Conservation (phyloP, 2,113 vertebrate genomes). For the Andinoacara biseriatus region DNA sequence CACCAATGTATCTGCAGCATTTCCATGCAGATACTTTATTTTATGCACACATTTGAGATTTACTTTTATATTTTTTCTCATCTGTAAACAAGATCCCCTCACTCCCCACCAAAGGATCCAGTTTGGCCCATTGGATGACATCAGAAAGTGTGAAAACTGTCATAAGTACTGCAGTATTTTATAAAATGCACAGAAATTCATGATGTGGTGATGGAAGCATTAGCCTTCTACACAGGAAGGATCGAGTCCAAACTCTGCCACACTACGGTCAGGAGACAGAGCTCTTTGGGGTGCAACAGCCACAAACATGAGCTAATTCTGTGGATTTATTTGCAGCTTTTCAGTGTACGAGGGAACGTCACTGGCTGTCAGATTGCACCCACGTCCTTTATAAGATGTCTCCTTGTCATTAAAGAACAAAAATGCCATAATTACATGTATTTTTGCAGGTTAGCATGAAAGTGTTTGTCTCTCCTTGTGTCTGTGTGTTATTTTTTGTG, state of each 20-base stretch:
- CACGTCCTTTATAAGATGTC: neutral
- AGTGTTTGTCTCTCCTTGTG: neutral
- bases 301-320: too few species aligned
- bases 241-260: too few species aligned
- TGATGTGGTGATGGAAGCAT: neutral
- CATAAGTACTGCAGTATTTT: too few species aligned
- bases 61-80: too few species aligned
- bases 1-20: neutral
- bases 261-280: too few species aligned
- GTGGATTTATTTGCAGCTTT: too few species aligned
- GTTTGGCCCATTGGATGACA: neutral
- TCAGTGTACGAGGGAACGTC: too few species aligned
- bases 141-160: neutral
- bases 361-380: neutral
- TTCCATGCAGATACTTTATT: neutral
- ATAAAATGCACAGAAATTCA: neutral
- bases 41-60: too few species aligned
- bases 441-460: neutral
- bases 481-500: neutral
- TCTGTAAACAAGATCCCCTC: accelerated
- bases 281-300: too few species aligned
- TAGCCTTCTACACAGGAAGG: neutral
- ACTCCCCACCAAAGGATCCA: neutral
- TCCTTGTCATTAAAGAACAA: neutral
- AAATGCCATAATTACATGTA: neutral